Evolutionary conservation across 2,888 invertebrate genomes (phyloP).

Genomic region (Serrognathus titanus): DNA sequence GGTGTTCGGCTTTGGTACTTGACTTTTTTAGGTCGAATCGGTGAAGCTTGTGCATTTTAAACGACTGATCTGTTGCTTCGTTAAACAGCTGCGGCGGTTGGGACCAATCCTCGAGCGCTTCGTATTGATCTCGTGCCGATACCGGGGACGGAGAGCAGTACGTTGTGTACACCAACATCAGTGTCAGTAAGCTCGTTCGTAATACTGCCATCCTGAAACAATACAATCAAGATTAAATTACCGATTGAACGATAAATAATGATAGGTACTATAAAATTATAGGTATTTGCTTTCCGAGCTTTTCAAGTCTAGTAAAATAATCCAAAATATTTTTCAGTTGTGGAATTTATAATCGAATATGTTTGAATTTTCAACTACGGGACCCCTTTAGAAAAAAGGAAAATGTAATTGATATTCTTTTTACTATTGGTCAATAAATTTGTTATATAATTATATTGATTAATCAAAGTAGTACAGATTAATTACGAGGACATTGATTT

Average conservation of each 20-base stretch:
- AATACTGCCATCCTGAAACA: slow-evolving; percentile 33
- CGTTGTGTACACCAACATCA: slow-evolving; percentile 22
- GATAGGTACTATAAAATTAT: too few relatives aligned
- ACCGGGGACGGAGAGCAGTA: slow-evolving; percentile 21
- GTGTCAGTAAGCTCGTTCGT: slow-evolving; percentile 25
- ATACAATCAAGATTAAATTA: slow-evolving; percentile 4
- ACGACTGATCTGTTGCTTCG: slow-evolving; percentile 29
- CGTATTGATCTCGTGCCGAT: slow-evolving; percentile 32
- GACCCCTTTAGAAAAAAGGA: too few relatives aligned
- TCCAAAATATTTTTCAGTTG: too few relatives aligned
- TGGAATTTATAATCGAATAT: too few relatives aligned
- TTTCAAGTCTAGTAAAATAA: too few relatives aligned
- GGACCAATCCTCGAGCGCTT: slow-evolving; percentile 23
- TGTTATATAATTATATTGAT: too few relatives aligned
- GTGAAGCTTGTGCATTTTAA: slow-evolving; percentile 7
- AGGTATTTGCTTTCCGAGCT: too few relatives aligned
- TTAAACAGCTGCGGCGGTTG: slow-evolving; percentile 19
- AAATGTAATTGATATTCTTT: too few relatives aligned
- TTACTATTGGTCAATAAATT: too few relatives aligned
- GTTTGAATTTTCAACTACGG: too few relatives aligned
- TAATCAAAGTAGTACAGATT: too few relatives aligned
- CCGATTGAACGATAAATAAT: not conserved
- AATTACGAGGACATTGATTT: too few relatives aligned
- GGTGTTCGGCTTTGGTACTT: not conserved
- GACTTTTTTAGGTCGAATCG: slow-evolving; percentile 8